phyloP scores from a whole-genome alignment of 2,888 invertebrate species.

The Nephrocerus scutellatus region DNA sequence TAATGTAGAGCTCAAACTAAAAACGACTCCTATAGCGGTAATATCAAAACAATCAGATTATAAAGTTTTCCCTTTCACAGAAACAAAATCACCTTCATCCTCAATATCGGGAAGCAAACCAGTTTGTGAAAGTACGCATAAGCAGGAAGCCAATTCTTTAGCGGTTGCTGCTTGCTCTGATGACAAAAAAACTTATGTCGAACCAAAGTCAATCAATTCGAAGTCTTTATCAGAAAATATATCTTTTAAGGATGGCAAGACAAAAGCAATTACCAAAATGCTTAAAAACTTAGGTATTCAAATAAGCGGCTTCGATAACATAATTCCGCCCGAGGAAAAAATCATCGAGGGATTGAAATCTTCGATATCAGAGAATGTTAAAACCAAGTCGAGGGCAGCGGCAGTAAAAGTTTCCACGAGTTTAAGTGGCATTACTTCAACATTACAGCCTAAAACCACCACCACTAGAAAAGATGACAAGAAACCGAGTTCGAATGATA shows the following conservation, averaged over 20 bases:
- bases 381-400: constrained; percentile 46
- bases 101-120: constrained; percentile 16
- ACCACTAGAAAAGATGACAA: constrained; percentile 21
- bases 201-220: no score
- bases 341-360: constrained; percentile 42
- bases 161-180: no score
- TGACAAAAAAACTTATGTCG: no score
- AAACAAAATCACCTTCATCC: neutral
- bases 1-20: constrained; percentile 20
- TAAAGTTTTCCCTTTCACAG: no score
- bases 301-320: constrained; percentile 44
- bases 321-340: constrained; percentile 41
- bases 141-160: no score
- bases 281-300: constrained; percentile 45
- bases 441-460: constrained; percentile 26
- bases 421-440: constrained; percentile 22
- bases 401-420: constrained; percentile 41
- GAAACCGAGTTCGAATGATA: no score
- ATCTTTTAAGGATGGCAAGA: constrained; percentile 45
- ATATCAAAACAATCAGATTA: no score
- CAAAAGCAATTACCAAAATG: constrained; percentile 46
- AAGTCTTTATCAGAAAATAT: no score
- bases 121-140: no score
- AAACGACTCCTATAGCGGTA: constrained; percentile 14
- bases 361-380: constrained; percentile 48